These are phyloP conservation scores for Leucania comma DNA, from an alignment of 2,888 invertebrate species.

Conservation along the genomic window DNA sequence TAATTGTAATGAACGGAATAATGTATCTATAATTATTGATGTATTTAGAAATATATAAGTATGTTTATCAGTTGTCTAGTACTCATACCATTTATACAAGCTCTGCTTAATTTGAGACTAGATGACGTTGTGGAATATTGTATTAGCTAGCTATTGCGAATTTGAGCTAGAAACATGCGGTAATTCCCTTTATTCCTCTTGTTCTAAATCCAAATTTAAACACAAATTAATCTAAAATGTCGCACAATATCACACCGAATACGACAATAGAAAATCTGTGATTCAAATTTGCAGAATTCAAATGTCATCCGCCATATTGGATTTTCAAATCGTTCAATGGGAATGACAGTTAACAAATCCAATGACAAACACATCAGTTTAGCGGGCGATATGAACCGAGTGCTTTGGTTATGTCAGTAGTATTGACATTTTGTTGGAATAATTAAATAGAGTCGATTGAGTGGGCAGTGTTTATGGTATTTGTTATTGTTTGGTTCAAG, in stretches of 20 bases:
- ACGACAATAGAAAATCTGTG: conserved; percentile 25
- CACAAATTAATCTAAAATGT: conserved; percentile 22
- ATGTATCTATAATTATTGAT: no score
- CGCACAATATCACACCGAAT: conserved; percentile 29
- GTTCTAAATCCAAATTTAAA: not conserved
- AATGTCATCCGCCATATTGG: conserved; percentile 48
- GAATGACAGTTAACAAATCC: conserved; percentile 47
- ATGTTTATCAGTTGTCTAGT: no score
- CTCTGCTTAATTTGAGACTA: no score
- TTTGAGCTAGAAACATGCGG: not conserved
- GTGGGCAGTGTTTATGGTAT: not conserved
- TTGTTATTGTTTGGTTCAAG: not conserved
- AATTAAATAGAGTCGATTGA: conserved; percentile 11
- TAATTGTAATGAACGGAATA: no score
- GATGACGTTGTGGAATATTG: no score
- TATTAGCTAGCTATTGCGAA: not conserved
- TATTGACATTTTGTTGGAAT: conserved; percentile 23
- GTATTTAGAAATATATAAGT: no score
- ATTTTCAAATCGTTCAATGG: conserved; percentile 31
- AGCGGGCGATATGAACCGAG: conserved; percentile 11
- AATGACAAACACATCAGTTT: conserved; percentile 27
- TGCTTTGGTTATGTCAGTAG: conserved; percentile 21
- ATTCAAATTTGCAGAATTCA: conserved; percentile 38
- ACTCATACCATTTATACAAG: no score
- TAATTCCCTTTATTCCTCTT: not conserved